phyloP scores from a whole-genome alignment of 2,797 vertebrate species.

The Ctenosaura bakeri region DNA sequence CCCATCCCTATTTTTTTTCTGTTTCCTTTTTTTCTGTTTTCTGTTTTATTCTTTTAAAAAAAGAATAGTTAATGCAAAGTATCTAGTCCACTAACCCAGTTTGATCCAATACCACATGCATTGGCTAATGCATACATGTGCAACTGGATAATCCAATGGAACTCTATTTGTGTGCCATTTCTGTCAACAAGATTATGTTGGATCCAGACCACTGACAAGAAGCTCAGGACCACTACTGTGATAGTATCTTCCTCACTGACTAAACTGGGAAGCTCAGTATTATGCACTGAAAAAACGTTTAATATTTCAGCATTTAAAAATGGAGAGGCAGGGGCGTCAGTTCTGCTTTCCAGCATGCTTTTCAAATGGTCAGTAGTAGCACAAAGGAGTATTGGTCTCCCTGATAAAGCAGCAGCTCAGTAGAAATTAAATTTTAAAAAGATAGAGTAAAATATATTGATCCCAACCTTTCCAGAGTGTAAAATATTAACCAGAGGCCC shows the following conservation, averaged over 20 bases:
- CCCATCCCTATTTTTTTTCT: too few species aligned
- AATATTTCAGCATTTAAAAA: constrained; percentile 37
- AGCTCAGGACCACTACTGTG: background rate
- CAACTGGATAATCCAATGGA: background rate
- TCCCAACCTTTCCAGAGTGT: constrained; percentile 58
- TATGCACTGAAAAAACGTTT: constrained; percentile 40
- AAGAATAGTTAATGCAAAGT: too few species aligned
- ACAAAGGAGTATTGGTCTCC: constrained; percentile 39
- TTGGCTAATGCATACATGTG: background rate
- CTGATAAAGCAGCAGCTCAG: constrained; percentile 46
- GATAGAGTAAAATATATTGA: constrained; percentile 43
- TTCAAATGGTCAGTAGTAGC: constrained; percentile 33
- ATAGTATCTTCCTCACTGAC: background rate
- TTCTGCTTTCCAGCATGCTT: constrained; percentile 25
- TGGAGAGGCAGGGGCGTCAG: constrained; percentile 41
- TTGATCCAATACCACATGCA: background rate
- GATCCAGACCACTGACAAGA: background rate
- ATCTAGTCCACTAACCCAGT: background rate
- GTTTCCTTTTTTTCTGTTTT: too few species aligned
- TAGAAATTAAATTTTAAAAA: constrained; percentile 53
- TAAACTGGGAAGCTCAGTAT: constrained; percentile 24
- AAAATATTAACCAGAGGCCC: constrained; percentile 61
- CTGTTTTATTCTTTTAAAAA: too few species aligned
- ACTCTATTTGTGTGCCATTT: background rate
- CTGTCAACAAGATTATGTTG: background rate